Conservation (phyloP, 2,888 invertebrate genomes). For the Diloba caeruleocephala region DNA sequence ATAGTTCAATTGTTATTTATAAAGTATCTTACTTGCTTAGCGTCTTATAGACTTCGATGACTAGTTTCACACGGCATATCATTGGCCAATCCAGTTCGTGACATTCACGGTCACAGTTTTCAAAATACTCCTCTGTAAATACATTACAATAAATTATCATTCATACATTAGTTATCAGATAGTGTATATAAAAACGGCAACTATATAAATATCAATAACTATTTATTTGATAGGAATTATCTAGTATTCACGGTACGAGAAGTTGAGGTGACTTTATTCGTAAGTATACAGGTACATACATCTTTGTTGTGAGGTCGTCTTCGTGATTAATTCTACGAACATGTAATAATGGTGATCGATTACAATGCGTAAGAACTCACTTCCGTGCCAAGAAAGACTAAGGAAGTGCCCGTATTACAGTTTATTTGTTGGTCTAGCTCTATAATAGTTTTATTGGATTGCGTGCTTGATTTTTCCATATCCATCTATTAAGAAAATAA, state of each 20-base stretch:
- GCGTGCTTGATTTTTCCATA: no score
- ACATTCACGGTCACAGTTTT: conserved; percentile 93
- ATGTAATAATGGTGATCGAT: conserved; percentile 23
- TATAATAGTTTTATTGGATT: neutral
- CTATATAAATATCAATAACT: neutral
- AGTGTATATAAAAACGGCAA: conserved; percentile 4
- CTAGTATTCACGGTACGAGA: conserved; percentile 1
- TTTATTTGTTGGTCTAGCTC: neutral
- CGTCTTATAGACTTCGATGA: conserved; percentile 92
- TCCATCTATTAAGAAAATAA: no score
- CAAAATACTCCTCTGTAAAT: conserved; percentile 92
- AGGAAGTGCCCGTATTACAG: neutral
- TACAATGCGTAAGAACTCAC: conserved; percentile 7
- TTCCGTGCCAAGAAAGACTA: conserved; percentile 3
- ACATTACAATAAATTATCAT: conserved; percentile 42
- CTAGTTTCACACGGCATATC: conserved; percentile 93
- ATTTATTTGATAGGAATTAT: conserved; percentile 1
- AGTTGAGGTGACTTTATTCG: conserved; percentile 8
- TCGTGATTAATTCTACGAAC: conserved; percentile 23
- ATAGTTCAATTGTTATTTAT: no score
- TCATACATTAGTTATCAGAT: conserved; percentile 15
- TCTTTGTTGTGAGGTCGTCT: conserved; percentile 19
- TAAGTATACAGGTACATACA: no score
- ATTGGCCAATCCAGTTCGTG: conserved; percentile 93
- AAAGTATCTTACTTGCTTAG: conserved; percentile 90